phyloP scores from a whole-genome alignment of 1,140 invertebrate species.

The Drosophila ohnishii region DNA sequence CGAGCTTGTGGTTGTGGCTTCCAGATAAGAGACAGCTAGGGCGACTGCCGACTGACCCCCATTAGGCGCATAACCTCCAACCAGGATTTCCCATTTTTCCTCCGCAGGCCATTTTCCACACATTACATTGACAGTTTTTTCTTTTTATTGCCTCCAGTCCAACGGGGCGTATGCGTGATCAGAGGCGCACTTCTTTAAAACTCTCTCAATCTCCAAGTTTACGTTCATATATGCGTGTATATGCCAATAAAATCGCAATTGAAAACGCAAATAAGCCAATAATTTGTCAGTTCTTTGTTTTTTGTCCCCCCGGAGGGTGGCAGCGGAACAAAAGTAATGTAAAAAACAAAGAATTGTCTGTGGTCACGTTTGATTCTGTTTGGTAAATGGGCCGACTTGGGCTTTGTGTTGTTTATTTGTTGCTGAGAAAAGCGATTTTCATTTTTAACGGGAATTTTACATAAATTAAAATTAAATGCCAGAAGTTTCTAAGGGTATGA shows the following conservation, averaged over 20 bases:
- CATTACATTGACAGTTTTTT: slow-evolving; percentile 58
- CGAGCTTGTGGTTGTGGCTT: neutral
- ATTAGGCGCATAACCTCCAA: slow-evolving; percentile 5
- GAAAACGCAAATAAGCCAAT: slow-evolving; percentile 68
- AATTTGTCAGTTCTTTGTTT: slow-evolving; percentile 46
- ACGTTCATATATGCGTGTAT: slow-evolving; percentile 15
- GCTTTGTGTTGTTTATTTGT: slow-evolving; percentile 29
- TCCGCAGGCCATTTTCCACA: slow-evolving; percentile 55
- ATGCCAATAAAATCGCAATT: slow-evolving; percentile 70
- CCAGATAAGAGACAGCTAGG: slow-evolving; percentile 49
- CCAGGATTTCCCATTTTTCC: slow-evolving; percentile 15
- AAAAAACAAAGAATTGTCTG: slow-evolving; percentile 53
- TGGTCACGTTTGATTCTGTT: slow-evolving; percentile 67
- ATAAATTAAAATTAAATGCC: slow-evolving; percentile 58
- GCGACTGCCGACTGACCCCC: slow-evolving; percentile 55
- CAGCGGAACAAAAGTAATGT: slow-evolving; percentile 4
- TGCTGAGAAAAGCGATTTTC: slow-evolving; percentile 60
- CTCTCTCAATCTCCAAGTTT: neutral
- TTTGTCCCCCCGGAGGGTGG: neutral
- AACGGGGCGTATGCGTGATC: slow-evolving; percentile 72
- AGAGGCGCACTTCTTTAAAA: slow-evolving; percentile 46
- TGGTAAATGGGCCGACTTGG: slow-evolving; percentile 62
- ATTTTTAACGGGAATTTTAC: slow-evolving; percentile 41
- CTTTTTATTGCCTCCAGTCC: slow-evolving; percentile 63
- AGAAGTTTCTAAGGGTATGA: neutral